These are phyloP conservation scores for Apotomis turbidana DNA, from an alignment of 2,888 invertebrate genomes.

Conservation along the genomic window DNA sequence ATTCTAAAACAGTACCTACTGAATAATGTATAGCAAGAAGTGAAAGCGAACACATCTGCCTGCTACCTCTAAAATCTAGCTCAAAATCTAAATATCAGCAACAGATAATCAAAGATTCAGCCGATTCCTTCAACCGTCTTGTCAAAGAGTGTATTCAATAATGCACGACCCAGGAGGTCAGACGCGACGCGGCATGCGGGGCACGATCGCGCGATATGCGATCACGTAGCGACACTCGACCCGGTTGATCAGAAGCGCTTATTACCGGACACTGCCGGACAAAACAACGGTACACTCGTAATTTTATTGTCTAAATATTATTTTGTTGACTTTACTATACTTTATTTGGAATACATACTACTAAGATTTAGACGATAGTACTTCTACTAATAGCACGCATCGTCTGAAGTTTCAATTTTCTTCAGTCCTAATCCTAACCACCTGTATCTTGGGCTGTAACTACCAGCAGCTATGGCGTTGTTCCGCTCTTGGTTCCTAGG, in stretches of 20 bases:
- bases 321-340: too few species aligned
- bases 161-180: slow-evolving; percentile 4
- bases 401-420: too few species aligned
- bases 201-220: slow-evolving; percentile 54
- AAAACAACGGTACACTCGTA: slow-evolving; percentile 2
- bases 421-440: too few species aligned
- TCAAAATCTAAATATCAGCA: not conserved
- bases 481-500: too few species aligned
- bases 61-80: not conserved
- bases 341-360: too few species aligned
- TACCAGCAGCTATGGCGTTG: too few species aligned
- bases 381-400: too few species aligned
- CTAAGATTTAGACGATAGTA: too few species aligned
- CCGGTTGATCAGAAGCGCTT: slow-evolving; percentile 36
- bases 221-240: slow-evolving; percentile 49
- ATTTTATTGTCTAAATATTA: too few species aligned
- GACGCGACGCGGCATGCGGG: slow-evolving; percentile 42
- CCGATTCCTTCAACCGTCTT: slow-evolving; percentile 20
- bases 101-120: slow-evolving; percentile 1
- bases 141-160: slow-evolving; percentile 38
- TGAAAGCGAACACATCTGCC: slow-evolving; percentile 8
- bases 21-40: not conserved
- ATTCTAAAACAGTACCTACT: not conserved
- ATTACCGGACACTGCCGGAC: slow-evolving; percentile 26
- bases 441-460: too few species aligned